Conservation (phyloP, 2,888 invertebrate species). For the Nomada lathburiana region DNA sequence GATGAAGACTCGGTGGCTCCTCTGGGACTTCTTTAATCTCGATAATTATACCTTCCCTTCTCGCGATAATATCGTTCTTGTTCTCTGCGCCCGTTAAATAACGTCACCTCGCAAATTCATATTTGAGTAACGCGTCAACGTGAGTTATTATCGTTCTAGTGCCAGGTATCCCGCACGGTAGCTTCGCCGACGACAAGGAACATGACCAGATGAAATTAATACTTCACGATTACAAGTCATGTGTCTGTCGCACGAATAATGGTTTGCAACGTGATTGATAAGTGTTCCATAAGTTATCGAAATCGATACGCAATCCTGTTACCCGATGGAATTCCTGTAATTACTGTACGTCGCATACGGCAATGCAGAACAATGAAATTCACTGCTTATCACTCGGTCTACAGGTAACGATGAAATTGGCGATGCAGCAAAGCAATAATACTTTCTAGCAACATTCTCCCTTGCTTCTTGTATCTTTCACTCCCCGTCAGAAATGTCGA, state of each 20-base stretch:
- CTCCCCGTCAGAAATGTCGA: background rate
- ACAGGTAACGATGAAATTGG: too few species aligned
- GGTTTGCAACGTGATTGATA: background rate
- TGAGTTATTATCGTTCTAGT: background rate
- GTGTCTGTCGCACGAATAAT: slow-evolving; percentile 4
- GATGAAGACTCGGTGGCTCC: slow-evolving; percentile 16
- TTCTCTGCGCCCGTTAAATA: background rate
- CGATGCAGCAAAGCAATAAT: too few species aligned
- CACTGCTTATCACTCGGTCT: too few species aligned
- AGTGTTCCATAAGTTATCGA: background rate
- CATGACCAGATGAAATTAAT: slow-evolving; percentile 27
- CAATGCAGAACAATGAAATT: background rate
- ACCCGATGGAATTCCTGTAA: background rate
- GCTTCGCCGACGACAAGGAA: background rate
- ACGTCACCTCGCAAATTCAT: background rate
- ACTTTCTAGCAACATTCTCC: background rate
- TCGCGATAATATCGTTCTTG: slow-evolving; percentile 1
- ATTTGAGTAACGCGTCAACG: background rate
- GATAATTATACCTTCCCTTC: slow-evolving; percentile 22
- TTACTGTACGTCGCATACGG: slow-evolving; percentile 16
- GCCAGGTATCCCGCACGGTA: background rate
- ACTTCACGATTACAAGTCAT: slow-evolving; percentile 13
- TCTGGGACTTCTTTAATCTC: slow-evolving; percentile 31
- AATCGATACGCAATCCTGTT: slow-evolving; percentile 8
- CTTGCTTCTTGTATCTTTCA: background rate